A percentile compares a stretch with the other conserved stretches of the same genome.
Conservation (phyloP, 64 coral and sea anemone genomes). For the Dendronephthya gigantea region DNA sequence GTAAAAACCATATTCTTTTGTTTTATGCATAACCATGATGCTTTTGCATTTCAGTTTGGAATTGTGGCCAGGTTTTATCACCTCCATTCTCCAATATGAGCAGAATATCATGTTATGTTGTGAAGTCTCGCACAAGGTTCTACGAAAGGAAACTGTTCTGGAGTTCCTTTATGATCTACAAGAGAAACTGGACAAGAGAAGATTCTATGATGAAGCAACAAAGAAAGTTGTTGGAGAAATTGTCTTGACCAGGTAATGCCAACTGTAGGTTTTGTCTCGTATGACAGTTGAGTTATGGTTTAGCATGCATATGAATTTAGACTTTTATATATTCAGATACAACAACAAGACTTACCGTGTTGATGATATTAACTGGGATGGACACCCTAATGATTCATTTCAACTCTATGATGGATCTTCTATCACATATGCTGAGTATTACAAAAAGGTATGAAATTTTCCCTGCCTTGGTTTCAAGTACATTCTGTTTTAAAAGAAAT, state of each 20-base stretch:
- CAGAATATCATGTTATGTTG: constrained; percentile 44
- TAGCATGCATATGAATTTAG: neutral
- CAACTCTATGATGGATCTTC: constrained; percentile 15
- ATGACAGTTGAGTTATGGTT: neutral
- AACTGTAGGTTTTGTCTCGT: neutral
- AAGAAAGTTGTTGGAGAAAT: constrained; percentile 90
- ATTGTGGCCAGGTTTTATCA: constrained; percentile 81
- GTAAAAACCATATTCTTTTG: neutral
- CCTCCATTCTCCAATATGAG: constrained; percentile 82
- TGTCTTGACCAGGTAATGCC: constrained; percentile 58
- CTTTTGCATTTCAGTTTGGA: constrained; percentile 47
- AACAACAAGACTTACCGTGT: constrained; percentile 65
- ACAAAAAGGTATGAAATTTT: constrained; percentile 37
- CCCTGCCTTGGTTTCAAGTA: neutral
- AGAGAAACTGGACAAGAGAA: neutral
- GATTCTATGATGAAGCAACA: constrained; percentile 56
- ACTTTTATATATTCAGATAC: constrained; percentile 28
- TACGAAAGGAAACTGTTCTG: constrained; percentile 65
- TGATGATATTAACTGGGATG: constrained; percentile 66
- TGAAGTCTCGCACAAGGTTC: constrained; percentile 88
- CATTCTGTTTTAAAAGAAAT: neutral
- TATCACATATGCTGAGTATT: constrained; percentile 48
- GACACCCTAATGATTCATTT: constrained; percentile 23
- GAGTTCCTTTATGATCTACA: constrained; percentile 64
- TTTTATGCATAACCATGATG: neutral